These are phyloP conservation scores for Hyla sarda DNA, from an alignment of 2,113 vertebrate species.

Conservation along the genomic window DNA sequence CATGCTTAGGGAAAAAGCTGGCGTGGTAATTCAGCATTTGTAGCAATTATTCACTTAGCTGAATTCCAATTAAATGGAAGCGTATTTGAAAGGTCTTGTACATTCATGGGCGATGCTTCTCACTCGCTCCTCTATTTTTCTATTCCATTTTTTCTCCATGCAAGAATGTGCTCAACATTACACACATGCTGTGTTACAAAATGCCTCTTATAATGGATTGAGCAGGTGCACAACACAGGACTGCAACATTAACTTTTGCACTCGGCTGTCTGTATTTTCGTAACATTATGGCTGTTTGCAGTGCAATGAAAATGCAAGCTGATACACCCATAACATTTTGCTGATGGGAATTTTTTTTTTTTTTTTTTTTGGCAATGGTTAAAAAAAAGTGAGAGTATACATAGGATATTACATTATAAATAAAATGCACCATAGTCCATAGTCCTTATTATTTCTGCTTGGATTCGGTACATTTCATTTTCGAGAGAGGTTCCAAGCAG, in stretches of 20 bases:
- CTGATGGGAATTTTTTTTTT: conserved; percentile 19
- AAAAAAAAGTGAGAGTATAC: not conserved
- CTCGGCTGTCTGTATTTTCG: conserved; percentile 19
- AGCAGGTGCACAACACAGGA: conserved; percentile 27
- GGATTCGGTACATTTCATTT: conserved; percentile 18
- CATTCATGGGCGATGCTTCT: conserved; percentile 8
- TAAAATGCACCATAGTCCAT: not conserved
- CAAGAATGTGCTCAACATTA: conserved; percentile 41
- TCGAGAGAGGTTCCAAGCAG: not conserved
- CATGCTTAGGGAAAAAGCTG: conserved; percentile 19
- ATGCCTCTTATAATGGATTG: conserved; percentile 26
- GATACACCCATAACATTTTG: conserved; percentile 14
- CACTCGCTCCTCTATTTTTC: not conserved
- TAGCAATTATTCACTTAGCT: conserved; percentile 80
- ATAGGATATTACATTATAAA: not conserved
- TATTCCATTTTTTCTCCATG: conserved; percentile 14
- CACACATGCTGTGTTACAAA: conserved; percentile 41
- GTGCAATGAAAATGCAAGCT: conserved; percentile 3
- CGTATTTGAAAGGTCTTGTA: conserved; percentile 58
- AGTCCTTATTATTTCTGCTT: not conserved
- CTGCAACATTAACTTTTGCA: conserved; percentile 42
- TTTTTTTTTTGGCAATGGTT: not conserved
- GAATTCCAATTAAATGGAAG: conserved; percentile 73
- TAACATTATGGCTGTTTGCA: conserved; percentile 2
- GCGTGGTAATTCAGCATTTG: conserved; percentile 69